Percentiles rank a stretch among this genome's conserved stretches.
These are phyloP conservation scores for Mystacides longicornis DNA, from an alignment of 2,888 invertebrate species.

Conservation along the genomic window DNA sequence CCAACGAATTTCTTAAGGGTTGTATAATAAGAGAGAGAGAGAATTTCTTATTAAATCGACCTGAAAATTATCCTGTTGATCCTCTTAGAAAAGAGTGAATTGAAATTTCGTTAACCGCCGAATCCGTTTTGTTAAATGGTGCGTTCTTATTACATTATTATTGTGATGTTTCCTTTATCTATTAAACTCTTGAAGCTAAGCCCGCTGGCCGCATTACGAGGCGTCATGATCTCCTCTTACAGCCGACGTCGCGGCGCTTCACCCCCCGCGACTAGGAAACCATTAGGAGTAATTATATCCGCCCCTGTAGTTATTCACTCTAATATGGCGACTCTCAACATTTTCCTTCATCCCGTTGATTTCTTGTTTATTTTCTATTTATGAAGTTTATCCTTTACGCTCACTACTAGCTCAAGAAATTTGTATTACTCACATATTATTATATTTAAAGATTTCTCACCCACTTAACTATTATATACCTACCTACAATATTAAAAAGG, in stretches of 20 bases:
- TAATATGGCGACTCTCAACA: background rate
- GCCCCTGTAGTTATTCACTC: slow-evolving; percentile 3
- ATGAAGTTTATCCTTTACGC: too few relatives aligned
- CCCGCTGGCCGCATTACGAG: background rate
- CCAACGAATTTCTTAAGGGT: too few relatives aligned
- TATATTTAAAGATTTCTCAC: too few relatives aligned
- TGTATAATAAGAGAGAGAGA: background rate
- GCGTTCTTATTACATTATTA: background rate
- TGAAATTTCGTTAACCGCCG: background rate
- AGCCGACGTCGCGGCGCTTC: background rate
- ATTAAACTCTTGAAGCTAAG: background rate
- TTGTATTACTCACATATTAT: too few relatives aligned
- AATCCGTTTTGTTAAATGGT: background rate
- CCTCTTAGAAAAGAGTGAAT: background rate
- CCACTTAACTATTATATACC: too few relatives aligned
- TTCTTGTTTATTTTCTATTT: too few relatives aligned
- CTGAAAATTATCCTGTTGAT: background rate
- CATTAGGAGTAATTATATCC: slow-evolving; percentile 17
- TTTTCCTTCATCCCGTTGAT: too few relatives aligned
- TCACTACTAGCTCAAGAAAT: too few relatives aligned
- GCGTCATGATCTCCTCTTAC: background rate
- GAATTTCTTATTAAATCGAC: too few relatives aligned
- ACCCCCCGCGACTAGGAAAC: slow-evolving; percentile 10
- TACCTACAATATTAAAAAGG: too few relatives aligned
- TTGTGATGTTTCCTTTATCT: slow-evolving; percentile 1